These are phyloP conservation scores for Allolobophora icterica DNA, from an alignment of 2,888 invertebrate species.

Conservation along the genomic window DNA sequence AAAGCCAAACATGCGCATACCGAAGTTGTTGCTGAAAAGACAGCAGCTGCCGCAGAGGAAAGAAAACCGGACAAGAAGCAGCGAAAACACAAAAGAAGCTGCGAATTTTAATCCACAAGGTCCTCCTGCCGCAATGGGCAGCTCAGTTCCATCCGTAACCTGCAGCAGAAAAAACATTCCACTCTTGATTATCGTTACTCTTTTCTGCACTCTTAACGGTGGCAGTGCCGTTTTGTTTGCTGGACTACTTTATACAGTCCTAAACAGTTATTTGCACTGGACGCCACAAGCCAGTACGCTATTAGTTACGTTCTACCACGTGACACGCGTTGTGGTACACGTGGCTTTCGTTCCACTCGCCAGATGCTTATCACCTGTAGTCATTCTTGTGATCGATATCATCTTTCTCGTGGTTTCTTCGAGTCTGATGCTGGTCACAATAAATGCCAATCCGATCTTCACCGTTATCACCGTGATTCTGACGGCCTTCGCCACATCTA, in stretches of 20 bases:
- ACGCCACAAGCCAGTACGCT: background rate
- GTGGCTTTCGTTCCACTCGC: constrained; percentile 28
- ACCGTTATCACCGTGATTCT: constrained; percentile 12
- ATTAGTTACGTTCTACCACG: constrained; percentile 35
- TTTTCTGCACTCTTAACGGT: constrained; percentile 32
- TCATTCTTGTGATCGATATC: background rate
- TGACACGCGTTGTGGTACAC: constrained; percentile 33
- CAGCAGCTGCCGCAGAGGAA: background rate
- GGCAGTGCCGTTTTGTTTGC: constrained; percentile 32
- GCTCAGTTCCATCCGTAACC: background rate
- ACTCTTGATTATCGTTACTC: background rate
- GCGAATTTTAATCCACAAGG: background rate
- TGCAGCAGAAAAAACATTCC: background rate
- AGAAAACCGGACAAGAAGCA: background rate
- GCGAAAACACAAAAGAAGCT: background rate
- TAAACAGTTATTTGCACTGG: constrained; percentile 32
- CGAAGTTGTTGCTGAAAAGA: background rate
- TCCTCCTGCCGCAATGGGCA: background rate
- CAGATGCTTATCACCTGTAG: constrained; percentile 13
- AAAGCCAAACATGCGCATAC: background rate
- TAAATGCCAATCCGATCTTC: background rate
- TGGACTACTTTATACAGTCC: constrained; percentile 37
- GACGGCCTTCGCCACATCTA: constrained; percentile 33
- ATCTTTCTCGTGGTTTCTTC: constrained; percentile 22
- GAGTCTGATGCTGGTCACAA: constrained; percentile 33